Evolutionary conservation across 30 jellyfish, hydroid and myxozoan species (phyloP), one percentile per base, ranked within the genome.

Genomic region (Chironex yamaguchii): DNA sequence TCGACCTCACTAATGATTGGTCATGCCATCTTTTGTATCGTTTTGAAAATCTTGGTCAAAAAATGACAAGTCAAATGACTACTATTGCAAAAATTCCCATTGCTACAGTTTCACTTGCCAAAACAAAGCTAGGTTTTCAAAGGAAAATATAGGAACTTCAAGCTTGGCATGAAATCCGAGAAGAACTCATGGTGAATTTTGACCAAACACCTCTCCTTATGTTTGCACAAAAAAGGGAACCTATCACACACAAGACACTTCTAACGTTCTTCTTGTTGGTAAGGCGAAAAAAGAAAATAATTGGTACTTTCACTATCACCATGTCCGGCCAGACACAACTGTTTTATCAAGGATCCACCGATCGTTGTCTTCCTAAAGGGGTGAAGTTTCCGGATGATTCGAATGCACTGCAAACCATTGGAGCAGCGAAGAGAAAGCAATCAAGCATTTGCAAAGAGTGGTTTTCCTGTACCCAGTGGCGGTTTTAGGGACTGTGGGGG

Each of bases 371-470:
- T 21, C 81, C 81, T 17, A 67, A 72, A 72, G 73, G 73, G 11
- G 58, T 20, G 9, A 84, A 72, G 12, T 72, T 33, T 72, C 86
- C 84, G 6, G 75, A 28, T 20, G 84, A 72, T 12, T 36, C 6
- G 58, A 36, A 72, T 34, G 86, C 36, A 28, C 86, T 17, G 88
- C 88, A 25, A 76, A 76, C 71, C 86, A 76, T 76, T 76, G 86
- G 81, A 17, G 64, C 33, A 67, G 22, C 71, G 33, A 24, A 13
- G 71, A 11, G 21, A 62, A 62, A 4, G 28, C 74, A 21, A 32
- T 29, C 11, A 17, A 67, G 81, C 58, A 42, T 42, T 42, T 42
- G 58, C 58, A 42, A 17, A 42, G n/a, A n/a, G n/a, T n/a, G n/a
- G n/a, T n/a, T n/a, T n/a, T n/a, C n/a, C n/a, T n/a, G n/a, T n/a